Percentiles rank a stretch among this genome's conserved stretches.
These are phyloP conservation scores for Clusia tigrina DNA, from an alignment of 2,888 invertebrate genomes.

Conservation along the genomic window DNA sequence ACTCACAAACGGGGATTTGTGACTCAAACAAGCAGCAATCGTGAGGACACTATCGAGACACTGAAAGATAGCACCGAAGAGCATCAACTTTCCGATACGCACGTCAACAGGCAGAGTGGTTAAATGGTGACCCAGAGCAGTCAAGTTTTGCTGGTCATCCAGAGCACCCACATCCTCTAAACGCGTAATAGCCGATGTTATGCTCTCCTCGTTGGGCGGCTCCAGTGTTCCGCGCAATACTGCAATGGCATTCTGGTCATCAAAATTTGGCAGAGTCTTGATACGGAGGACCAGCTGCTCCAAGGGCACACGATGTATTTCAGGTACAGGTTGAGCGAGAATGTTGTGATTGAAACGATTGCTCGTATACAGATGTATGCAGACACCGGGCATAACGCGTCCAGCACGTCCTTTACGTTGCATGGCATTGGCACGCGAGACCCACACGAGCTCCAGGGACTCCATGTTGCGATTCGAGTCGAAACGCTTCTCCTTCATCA, in stretches of 20 bases:
- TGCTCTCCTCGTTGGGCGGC: slow-evolving; percentile 74
- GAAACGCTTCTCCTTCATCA: slow-evolving; percentile 85
- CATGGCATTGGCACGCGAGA: slow-evolving; percentile 87
- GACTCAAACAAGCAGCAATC: slow-evolving; percentile 84
- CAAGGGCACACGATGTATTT: slow-evolving; percentile 87
- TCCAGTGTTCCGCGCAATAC: slow-evolving; percentile 71
- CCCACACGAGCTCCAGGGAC: slow-evolving; percentile 87
- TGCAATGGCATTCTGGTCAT: slow-evolving; percentile 48
- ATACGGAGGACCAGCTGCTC: slow-evolving; percentile 82
- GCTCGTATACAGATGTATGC: slow-evolving; percentile 82
- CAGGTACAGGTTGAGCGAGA: slow-evolving; percentile 81
- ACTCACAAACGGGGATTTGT: slow-evolving; percentile 80
- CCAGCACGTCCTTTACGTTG: slow-evolving; percentile 93
- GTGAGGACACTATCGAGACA: slow-evolving; percentile 93
- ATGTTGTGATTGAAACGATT: slow-evolving; percentile 74
- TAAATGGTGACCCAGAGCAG: slow-evolving; percentile 86
- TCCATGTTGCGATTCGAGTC: slow-evolving; percentile 83
- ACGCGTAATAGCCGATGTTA: slow-evolving; percentile 74
- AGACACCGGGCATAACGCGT: slow-evolving; percentile 86
- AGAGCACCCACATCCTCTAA: slow-evolving; percentile 82
- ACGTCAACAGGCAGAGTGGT: slow-evolving; percentile 91
- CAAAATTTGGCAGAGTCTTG: slow-evolving; percentile 69
- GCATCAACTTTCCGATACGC: slow-evolving; percentile 88
- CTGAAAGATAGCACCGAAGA: slow-evolving; percentile 89
- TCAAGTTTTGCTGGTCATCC: slow-evolving; percentile 76